These are phyloP conservation scores for Andrena praecox DNA, from an alignment of 2,888 invertebrate genomes.

Conservation along the genomic window DNA sequence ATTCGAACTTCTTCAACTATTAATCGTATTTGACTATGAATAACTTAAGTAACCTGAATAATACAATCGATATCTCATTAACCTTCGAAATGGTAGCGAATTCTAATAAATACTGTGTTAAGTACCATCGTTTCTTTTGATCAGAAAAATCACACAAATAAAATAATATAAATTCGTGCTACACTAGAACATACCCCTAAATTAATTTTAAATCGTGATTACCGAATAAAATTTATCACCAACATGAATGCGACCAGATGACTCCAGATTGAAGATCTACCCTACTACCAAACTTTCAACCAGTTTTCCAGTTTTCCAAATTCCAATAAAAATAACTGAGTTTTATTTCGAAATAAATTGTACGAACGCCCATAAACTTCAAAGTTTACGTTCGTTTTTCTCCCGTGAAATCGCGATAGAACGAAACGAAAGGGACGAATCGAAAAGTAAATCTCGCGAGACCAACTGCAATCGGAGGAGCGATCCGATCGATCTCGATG, in stretches of 20 bases:
- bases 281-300: not conserved
- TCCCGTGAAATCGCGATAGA: not conserved
- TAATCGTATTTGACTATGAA: too few species aligned
- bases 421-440: not conserved
- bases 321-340: not conserved
- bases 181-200: not conserved
- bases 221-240: not conserved
- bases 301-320: not conserved
- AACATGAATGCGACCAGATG: too few species aligned
- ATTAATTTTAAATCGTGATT: not conserved
- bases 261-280: too few species aligned
- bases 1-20: too few species aligned
- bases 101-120: too few species aligned
- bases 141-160: not conserved
- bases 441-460: not conserved
- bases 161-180: too few species aligned
- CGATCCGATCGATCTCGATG: not conserved
- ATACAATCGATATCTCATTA: too few species aligned
- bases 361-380: too few species aligned
- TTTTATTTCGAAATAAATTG: too few species aligned
- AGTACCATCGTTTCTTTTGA: too few species aligned
- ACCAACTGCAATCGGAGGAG: not conserved
- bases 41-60: too few species aligned
- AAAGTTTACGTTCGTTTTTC: not conserved
- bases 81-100: too few species aligned